These are phyloP conservation scores for Epinotia demarniana DNA, from an alignment of 2,888 invertebrate species.

Conservation along the genomic window DNA sequence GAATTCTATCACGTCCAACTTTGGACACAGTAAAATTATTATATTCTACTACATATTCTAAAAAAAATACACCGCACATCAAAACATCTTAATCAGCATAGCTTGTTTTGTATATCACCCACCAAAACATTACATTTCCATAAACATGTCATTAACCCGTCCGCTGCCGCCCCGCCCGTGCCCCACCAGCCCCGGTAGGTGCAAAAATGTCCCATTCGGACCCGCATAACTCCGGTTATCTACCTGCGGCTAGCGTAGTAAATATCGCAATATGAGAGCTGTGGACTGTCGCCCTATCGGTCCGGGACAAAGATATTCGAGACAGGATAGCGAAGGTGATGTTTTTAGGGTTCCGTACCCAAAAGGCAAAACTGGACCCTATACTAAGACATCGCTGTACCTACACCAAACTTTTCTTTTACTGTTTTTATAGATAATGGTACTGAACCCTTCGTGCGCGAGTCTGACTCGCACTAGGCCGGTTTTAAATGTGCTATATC, in stretches of 20 bases:
- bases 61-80: too few relatives aligned
- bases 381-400: too few relatives aligned
- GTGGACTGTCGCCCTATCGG: conserved; percentile 54
- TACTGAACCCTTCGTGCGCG: too few relatives aligned
- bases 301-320: conserved; percentile 22
- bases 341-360: too few relatives aligned
- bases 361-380: too few relatives aligned
- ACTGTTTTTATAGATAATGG: too few relatives aligned
- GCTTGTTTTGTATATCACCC: not conserved
- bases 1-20: too few relatives aligned
- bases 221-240: conserved; percentile 75
- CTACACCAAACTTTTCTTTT: too few relatives aligned
- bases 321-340: not conserved
- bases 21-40: too few relatives aligned
- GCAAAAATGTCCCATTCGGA: conserved; percentile 72
- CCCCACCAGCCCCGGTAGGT: conserved; percentile 54
- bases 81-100: not conserved
- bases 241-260: conserved; percentile 74
- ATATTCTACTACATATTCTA: too few relatives aligned
- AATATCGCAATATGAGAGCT: conserved; percentile 75
- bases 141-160: conserved; percentile 5
- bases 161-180: conserved; percentile 44
- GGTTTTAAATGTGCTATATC: not conserved
- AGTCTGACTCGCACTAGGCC: too few relatives aligned
- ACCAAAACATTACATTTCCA: not conserved